Evolutionary conservation across 2,113 vertebrate genomes (phyloP).

Genomic region (Scomber scombrus): DNA sequence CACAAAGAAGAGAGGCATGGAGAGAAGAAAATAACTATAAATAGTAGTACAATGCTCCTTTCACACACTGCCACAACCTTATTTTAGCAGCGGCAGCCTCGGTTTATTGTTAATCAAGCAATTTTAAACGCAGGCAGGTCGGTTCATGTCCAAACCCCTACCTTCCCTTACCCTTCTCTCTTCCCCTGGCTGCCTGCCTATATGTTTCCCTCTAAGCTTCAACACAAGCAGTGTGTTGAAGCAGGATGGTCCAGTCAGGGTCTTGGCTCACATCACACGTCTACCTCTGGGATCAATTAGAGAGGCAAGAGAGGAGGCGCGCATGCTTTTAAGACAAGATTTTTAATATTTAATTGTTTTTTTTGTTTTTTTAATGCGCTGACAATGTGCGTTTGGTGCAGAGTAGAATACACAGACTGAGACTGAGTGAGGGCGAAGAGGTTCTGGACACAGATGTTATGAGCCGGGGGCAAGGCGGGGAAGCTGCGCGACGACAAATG

Average conservation of each 20-base stretch:
- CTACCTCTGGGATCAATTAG: conserved; percentile 67
- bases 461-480: not conserved
- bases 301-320: conserved; percentile 24
- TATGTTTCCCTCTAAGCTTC: not conserved
- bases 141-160: not conserved
- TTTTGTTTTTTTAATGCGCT: conserved; percentile 8
- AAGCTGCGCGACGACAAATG: conserved; percentile 31
- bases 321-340: conserved; percentile 20
- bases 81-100: conserved; percentile 52
- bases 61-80: conserved; percentile 45
- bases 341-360: conserved; percentile 1
- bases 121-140: conserved; percentile 39
- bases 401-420: not conserved
- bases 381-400: conserved; percentile 28
- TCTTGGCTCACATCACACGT: conserved; percentile 25
- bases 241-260: not conserved
- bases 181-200: not conserved
- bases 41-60: conserved; percentile 58
- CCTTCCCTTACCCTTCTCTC: too few relatives aligned
- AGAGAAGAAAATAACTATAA: conserved; percentile 55
- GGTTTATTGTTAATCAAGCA: conserved; percentile 67
- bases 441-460: conserved; percentile 19
- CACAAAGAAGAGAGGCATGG: conserved; percentile 41
- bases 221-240: not conserved
- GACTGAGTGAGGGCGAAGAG: not conserved